Percentiles rank a stretch among this genome's conserved stretches.
phyloP scores from a whole-genome alignment of 37 sponge, comb jelly and placozoan genomes.

The Chondrilla cf. caribensis region DNA sequence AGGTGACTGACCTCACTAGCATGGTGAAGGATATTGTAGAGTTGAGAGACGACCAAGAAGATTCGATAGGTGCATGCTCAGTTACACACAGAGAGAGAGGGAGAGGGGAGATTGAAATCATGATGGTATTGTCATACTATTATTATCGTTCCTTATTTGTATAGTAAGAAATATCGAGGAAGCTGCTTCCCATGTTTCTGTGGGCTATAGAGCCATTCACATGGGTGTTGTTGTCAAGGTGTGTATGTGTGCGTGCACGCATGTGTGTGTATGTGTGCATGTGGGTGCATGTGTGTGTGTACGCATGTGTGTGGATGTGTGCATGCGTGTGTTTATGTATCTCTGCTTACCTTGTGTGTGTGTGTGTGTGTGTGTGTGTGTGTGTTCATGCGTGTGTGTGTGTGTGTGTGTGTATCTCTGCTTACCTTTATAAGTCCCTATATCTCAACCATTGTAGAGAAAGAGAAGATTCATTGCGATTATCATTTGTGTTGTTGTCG shows the following conservation, averaged over 20 bases:
- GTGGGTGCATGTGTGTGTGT: constrained; percentile 18
- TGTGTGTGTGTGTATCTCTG: no score
- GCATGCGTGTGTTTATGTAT: no score
- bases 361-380: no score
- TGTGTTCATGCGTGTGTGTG: no score
- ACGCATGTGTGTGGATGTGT: no score
- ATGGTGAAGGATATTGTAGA: not conserved
- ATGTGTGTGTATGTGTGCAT: constrained; percentile 1
- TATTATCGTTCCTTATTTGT: no score
- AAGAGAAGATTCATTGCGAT: not conserved
- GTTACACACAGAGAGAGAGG: no score
- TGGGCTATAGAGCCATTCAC: not conserved
- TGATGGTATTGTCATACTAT: no score
- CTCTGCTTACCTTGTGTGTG: no score
- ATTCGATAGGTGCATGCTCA: constrained; percentile 9
- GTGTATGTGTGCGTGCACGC: constrained; percentile 32
- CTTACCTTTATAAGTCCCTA: not conserved
- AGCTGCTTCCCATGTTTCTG: not conserved
- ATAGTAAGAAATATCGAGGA: no score
- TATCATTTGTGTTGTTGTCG: not conserved
- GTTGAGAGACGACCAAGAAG: not conserved
- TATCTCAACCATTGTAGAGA: not conserved
- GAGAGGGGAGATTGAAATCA: no score
- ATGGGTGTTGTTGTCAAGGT: no score
- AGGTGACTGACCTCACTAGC: not conserved